These are phyloP conservation scores for Lamellibrachia satsuma DNA, from an alignment of 2,888 invertebrate genomes.

Conservation along the genomic window DNA sequence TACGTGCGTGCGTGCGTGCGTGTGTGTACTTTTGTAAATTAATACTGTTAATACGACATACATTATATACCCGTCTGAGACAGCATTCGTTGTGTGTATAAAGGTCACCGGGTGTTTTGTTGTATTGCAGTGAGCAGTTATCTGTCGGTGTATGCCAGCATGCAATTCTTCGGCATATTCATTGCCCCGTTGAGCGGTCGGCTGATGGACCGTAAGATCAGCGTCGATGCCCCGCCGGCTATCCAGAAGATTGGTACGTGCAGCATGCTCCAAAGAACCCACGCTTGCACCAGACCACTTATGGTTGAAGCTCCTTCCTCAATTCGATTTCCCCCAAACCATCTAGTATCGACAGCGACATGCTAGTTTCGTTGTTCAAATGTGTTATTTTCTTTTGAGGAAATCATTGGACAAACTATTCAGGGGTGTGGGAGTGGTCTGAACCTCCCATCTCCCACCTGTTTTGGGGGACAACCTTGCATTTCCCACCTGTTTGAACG, in stretches of 20 bases:
- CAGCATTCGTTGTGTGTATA: not conserved
- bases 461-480: no score
- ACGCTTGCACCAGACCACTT: not conserved
- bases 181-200: slow-evolving; percentile 45
- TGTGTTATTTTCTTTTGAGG: no score
- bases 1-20: not conserved
- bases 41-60: not conserved
- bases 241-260: slow-evolving; percentile 21
- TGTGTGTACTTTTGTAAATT: not conserved
- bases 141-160: slow-evolving; percentile 43
- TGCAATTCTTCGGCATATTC: slow-evolving; percentile 46
- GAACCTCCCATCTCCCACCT: no score
- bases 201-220: slow-evolving; percentile 45
- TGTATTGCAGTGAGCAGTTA: slow-evolving; percentile 44
- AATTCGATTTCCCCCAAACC: not conserved
- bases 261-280: not conserved
- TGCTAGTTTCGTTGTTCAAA: not conserved
- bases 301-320: not conserved
- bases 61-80: not conserved
- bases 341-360: not conserved
- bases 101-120: slow-evolving; percentile 21
- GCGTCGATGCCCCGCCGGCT: not conserved
- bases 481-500: no score
- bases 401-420: no score
- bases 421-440: no score